A percentile compares a stretch with the other conserved stretches of the same genome.
Conservation (phyloP, 2,113 vertebrate species). For the Salminus brasiliensis region DNA sequence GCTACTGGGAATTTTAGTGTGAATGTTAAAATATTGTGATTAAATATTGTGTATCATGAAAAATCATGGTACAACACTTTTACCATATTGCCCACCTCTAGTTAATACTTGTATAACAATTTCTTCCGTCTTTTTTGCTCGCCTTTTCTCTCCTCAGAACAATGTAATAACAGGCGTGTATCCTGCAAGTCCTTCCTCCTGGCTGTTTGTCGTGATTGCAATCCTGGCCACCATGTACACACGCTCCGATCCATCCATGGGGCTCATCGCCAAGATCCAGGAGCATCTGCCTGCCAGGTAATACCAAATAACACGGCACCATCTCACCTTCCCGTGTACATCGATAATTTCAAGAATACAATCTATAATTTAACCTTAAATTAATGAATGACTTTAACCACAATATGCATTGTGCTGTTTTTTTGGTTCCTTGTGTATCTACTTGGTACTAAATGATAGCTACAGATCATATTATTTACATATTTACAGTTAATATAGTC, state of each 20-base stretch:
- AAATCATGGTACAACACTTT: too few species aligned
- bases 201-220: constrained; percentile 88
- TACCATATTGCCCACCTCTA: too few species aligned
- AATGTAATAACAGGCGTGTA: constrained; percentile 84
- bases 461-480: too few species aligned
- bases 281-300: constrained; percentile 88
- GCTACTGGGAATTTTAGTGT: too few species aligned
- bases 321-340: too few species aligned
- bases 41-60: too few species aligned
- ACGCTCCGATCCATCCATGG: constrained; percentile 91
- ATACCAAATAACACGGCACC: not conserved
- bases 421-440: not conserved
- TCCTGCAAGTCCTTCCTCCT: constrained; percentile 88
- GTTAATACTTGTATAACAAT: not conserved
- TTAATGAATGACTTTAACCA: not conserved
- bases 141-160: constrained; percentile 71
- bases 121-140: not conserved
- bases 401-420: not conserved
- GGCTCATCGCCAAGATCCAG: constrained; percentile 89
- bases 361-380: not conserved
- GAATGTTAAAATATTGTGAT: too few species aligned
- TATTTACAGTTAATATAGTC: too few species aligned
- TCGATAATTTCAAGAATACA: too few species aligned
- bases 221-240: constrained; percentile 88
- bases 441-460: not conserved